A percentile compares a stretch with the other conserved stretches of the same genome.
Evolutionary conservation across 2,113 vertebrate genomes (phyloP).

Genomic region (Sapajus apella): DNA sequence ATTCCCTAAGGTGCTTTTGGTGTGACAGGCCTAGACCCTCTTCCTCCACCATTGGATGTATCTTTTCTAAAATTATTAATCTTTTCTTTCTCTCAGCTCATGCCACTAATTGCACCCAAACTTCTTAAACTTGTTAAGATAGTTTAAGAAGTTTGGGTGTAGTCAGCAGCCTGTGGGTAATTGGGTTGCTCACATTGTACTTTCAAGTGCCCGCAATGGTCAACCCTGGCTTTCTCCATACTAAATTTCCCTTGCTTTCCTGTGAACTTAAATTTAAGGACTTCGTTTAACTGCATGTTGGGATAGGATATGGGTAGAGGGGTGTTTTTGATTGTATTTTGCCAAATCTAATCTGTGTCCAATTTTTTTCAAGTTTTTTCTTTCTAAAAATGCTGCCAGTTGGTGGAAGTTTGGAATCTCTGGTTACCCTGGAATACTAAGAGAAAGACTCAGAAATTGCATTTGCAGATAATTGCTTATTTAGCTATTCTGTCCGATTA

Average conservation of each 20-base stretch:
- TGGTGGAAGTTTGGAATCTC: background rate
- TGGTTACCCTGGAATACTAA: background rate
- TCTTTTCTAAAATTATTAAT: background rate
- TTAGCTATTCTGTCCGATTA: background rate
- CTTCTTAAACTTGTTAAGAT: background rate
- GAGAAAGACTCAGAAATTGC: background rate
- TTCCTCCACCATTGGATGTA: background rate
- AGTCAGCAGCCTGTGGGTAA: background rate
- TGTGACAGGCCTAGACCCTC: background rate
- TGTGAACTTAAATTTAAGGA: background rate
- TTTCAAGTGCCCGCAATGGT: background rate
- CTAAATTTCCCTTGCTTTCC: background rate
- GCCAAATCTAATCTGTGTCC: background rate
- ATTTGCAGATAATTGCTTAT: background rate
- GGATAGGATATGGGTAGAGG: background rate
- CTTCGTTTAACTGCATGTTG: background rate
- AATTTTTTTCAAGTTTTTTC: background rate
- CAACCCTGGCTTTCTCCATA: background rate
- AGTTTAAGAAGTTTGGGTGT: background rate
- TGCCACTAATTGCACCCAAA: background rate
- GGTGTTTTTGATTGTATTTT: background rate
- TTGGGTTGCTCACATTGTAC: rapidly evolving
- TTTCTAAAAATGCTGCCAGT: background rate
- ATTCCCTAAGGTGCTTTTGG: background rate
- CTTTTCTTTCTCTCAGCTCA: background rate